phyloP scores from a whole-genome alignment of 2,113 vertebrate species.

The Heterotis niloticus region DNA sequence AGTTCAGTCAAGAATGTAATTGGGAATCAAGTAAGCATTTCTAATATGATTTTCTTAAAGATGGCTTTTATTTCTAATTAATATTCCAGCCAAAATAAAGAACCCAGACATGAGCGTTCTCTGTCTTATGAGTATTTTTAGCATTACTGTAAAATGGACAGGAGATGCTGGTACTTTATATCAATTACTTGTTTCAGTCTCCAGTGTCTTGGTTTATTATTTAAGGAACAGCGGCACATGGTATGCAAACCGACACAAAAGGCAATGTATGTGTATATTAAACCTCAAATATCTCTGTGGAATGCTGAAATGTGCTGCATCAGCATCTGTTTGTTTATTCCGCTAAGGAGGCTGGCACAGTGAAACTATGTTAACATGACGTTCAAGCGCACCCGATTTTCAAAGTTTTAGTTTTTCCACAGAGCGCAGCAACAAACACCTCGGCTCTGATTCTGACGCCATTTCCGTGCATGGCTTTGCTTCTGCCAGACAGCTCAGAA shows the following conservation, averaged over 20 bases:
- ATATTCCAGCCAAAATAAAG: slow-evolving; percentile 54
- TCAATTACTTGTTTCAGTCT: slow-evolving; percentile 3
- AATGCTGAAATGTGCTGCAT: no score
- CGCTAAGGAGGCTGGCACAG: no score
- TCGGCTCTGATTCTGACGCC: neutral
- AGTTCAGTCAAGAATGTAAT: slow-evolving; percentile 64
- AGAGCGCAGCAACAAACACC: neutral
- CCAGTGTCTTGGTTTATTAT: neutral
- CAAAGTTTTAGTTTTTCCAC: no score
- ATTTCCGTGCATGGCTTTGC: neutral
- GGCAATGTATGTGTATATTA: no score
- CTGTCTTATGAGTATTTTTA: slow-evolving; percentile 6
- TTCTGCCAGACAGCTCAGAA: neutral
- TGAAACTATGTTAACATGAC: no score
- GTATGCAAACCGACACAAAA: no score
- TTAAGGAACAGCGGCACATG: neutral
- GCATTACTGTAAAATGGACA: slow-evolving; percentile 36
- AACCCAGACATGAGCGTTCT: slow-evolving; percentile 30
- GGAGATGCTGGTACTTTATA: slow-evolving; percentile 40
- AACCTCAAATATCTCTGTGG: no score
- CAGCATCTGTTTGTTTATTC: no score
- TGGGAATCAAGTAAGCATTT: slow-evolving; percentile 60
- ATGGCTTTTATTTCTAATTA: slow-evolving; percentile 51
- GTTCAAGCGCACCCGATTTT: no score
- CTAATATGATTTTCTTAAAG: slow-evolving; percentile 60